phyloP scores from a whole-genome alignment of 2,797 vertebrate genomes.

The Glyptemys insculpta region DNA sequence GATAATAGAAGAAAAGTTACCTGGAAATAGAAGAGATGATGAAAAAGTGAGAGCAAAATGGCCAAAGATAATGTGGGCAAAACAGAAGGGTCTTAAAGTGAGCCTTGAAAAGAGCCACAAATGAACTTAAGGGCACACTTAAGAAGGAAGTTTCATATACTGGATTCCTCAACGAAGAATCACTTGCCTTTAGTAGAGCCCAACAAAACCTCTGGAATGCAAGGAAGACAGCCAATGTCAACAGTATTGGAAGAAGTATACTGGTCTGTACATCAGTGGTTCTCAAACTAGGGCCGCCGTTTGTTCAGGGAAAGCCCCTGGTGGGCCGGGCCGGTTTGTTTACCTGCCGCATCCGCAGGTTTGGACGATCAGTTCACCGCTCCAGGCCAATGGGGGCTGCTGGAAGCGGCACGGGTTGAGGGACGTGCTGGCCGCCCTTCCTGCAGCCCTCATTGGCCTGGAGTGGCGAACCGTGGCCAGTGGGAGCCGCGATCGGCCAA shows the following conservation, averaged over 20 bases:
- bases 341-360: too few relatives aligned
- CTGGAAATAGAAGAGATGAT: not conserved
- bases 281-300: too few relatives aligned
- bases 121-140: not conserved
- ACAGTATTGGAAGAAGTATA: not conserved
- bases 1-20: not conserved
- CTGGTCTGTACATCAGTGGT: too few relatives aligned
- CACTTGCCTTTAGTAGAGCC: not conserved
- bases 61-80: not conserved
- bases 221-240: not conserved
- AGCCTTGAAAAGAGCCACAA: not conserved
- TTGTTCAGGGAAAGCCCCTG: too few relatives aligned
- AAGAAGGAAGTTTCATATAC: not conserved
- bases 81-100: not conserved
- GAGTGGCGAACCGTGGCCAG: too few relatives aligned
- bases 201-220: not conserved
- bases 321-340: too few relatives aligned
- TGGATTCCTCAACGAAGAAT: not conserved
- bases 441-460: too few relatives aligned
- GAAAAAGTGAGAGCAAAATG: rapidly evolving
- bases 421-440: too few relatives aligned
- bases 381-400: too few relatives aligned
- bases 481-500: too few relatives aligned
- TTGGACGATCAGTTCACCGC: too few relatives aligned
- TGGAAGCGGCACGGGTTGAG: too few relatives aligned